Evolutionary conservation across 2,113 vertebrate genomes (phyloP).

Genomic region (Stegostoma tigrinum): DNA sequence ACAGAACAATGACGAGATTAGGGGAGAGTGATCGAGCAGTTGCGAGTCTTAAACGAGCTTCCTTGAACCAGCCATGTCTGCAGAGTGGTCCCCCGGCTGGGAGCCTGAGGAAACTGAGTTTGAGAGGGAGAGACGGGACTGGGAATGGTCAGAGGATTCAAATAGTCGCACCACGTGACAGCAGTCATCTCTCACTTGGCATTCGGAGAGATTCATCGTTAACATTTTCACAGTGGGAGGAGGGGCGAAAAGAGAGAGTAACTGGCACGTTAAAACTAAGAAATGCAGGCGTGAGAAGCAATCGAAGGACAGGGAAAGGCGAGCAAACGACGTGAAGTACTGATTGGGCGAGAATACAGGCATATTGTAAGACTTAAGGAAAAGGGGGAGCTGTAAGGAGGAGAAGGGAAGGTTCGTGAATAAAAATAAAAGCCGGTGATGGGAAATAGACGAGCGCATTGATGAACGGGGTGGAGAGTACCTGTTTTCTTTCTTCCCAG

Average conservation of each 20-base stretch:
- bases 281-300: not conserved
- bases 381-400: not conserved
- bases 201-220: constrained; percentile 22
- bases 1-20: not conserved
- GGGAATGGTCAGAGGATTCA: constrained; percentile 32
- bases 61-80: not conserved
- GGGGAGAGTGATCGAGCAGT: not conserved
- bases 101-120: constrained; percentile 22
- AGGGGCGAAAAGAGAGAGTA: not conserved
- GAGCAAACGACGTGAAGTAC: not conserved
- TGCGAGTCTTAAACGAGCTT: not conserved
- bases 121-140: constrained; percentile 12
- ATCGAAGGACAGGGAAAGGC: not conserved
- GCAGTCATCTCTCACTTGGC: constrained; percentile 26
- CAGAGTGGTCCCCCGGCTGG: constrained; percentile 31
- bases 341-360: not conserved
- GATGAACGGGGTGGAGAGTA: not conserved
- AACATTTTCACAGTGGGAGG: not conserved
- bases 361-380: not conserved
- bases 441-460: not conserved
- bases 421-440: not conserved
- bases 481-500: not conserved
- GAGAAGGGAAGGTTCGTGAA: not conserved
- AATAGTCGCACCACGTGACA: constrained; percentile 40
- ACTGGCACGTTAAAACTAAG: not conserved